Conservation (phyloP, 1,140 invertebrate species). For the Aphidius ervi region DNA sequence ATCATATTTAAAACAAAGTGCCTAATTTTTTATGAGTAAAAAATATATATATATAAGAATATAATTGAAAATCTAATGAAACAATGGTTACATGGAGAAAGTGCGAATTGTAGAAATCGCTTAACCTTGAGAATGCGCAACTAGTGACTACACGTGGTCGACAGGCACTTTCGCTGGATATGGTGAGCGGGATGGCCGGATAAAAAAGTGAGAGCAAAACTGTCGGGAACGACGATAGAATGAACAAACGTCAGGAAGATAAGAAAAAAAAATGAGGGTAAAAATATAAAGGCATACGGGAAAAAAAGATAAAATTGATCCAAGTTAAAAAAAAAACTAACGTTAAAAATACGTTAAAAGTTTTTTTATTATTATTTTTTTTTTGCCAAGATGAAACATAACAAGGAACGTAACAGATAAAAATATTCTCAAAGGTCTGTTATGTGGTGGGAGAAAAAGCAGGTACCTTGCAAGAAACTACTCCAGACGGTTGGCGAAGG, state of each 20-base stretch:
- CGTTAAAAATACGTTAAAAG: no score
- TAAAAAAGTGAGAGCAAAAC: background rate
- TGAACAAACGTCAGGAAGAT: background rate
- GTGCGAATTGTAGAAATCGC: slow-evolving; percentile 11
- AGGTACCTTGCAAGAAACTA: no score
- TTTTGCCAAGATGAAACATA: background rate
- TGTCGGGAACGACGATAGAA: background rate
- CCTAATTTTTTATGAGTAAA: no score
- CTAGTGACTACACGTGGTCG: slow-evolving; percentile 29
- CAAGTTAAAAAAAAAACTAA: background rate
- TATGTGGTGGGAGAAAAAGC: background rate
- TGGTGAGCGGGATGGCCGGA: slow-evolving; percentile 14
- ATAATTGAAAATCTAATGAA: no score
- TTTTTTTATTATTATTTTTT: no score
- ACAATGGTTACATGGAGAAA: background rate
- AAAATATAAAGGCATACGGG: background rate
- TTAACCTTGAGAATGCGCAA: slow-evolving; percentile 37
- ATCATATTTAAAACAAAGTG: no score
- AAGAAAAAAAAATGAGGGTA: slow-evolving; percentile 8
- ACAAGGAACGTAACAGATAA: background rate
- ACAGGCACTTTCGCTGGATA: slow-evolving; percentile 22
- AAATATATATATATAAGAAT: no score
- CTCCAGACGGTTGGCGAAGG: no score
- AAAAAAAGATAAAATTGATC: background rate
- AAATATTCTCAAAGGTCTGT: background rate